These are phyloP conservation scores for Calephelis perditalis DNA, from an alignment of 2,888 invertebrate species.

Conservation along the genomic window DNA sequence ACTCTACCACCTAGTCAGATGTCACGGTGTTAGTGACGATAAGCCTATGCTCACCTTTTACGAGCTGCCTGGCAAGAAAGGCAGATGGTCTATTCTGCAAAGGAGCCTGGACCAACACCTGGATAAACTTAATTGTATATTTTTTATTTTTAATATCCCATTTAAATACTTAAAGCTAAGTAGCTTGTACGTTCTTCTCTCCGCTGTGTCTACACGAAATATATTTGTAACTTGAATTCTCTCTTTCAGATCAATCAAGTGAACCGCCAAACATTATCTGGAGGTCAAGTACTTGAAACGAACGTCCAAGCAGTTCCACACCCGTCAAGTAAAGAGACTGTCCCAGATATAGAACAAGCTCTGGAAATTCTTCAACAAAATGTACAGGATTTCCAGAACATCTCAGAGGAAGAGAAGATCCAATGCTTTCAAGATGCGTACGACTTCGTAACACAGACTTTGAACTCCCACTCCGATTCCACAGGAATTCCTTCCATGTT, in stretches of 20 bases:
- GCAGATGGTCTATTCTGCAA: too few species aligned
- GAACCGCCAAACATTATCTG: constrained; percentile 52
- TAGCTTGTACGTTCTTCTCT: too few species aligned
- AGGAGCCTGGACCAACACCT: too few species aligned
- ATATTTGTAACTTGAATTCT: neutral
- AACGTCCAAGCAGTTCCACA: constrained; percentile 31
- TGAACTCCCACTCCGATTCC: neutral
- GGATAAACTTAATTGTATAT: too few species aligned
- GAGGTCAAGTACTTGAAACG: constrained; percentile 44
- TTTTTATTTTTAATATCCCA: too few species aligned
- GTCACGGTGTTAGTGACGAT: too few species aligned
- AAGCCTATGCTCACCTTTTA: too few species aligned
- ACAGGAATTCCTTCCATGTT: neutral
- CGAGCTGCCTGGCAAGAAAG: too few species aligned
- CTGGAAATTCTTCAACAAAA: neutral
- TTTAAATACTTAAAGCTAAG: neutral
- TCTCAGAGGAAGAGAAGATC: neutral
- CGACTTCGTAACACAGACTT: neutral
- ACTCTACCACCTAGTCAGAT: too few species aligned
- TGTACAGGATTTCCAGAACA: neutral
- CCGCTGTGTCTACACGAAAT: too few species aligned
- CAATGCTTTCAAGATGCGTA: neutral
- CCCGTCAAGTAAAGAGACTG: constrained; percentile 2
- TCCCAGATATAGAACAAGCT: neutral
- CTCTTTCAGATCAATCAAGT: constrained; percentile 49